Evolutionary conservation across 2,888 invertebrate species (phyloP), one percentile per base, ranked within the genome.

Genomic region (Chromoteleia sp.): DNA sequence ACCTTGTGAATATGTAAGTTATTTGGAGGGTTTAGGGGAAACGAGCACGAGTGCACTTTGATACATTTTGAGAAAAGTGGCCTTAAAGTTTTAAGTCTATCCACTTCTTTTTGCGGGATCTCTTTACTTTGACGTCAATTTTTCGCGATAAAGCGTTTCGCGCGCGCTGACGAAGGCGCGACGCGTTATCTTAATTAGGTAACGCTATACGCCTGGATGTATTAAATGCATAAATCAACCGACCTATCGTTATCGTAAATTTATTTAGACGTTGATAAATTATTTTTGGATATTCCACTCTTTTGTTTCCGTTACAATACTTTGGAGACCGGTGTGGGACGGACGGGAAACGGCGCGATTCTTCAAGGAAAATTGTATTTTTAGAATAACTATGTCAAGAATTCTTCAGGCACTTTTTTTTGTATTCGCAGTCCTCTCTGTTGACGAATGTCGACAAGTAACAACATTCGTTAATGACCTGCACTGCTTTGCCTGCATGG

Each of bases 301-400:
- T 10, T 25, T 52, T 67, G n/a, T 45, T 56, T 41, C 14, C 6
- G 6, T 58, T 25, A 21, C 25, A 48, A 17, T 1, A 25, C 1
- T 25, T 19, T 25, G 43, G 25, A 29, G 12, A 50, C 29, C 30
- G 0, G n/a, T n/a, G n/a, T 2, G 25, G 25, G 6, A 39, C 3
- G n/a, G 4, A 63, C 10, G 21, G 14, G 15, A 65, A 65, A 48
- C 43, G 45, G 43, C 19, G 14, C 15, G 39, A 25, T 52, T 45
- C 41, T 58, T 43, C 30, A 67, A 58, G 48, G 30, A 52, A 54
- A 65, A 61, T 54, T 45, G 52, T 79, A 79, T 79, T 79, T 79
- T 79, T 74, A 80, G 74, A 63, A 58, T 48, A 78, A 79, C 50
- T 74, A 30, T 74, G 79, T 80, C 79, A 80, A 80, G 74, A 74